phyloP scores from a whole-genome alignment of 2,888 invertebrate species.

The Eueremaeus valkanovi region DNA sequence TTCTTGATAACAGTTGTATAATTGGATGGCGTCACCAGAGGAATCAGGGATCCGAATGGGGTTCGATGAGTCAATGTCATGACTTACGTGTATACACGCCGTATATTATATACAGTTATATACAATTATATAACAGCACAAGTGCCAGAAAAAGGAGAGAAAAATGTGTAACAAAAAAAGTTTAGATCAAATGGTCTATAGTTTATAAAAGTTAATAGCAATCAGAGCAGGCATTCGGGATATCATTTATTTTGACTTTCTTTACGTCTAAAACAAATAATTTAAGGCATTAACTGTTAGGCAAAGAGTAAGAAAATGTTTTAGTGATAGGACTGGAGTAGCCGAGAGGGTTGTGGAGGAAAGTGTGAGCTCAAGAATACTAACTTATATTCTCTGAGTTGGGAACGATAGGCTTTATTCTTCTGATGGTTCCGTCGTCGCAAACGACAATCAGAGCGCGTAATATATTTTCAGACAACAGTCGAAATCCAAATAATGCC shows the following conservation, averaged over 20 bases:
- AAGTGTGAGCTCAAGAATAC: neutral
- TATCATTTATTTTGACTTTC: slow-evolving; percentile 30
- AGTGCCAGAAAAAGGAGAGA: neutral
- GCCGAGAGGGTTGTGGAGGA: no score
- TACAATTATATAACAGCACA: neutral
- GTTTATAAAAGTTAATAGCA: slow-evolving; percentile 15
- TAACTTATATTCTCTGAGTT: slow-evolving; percentile 35
- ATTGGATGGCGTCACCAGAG: slow-evolving; percentile 34
- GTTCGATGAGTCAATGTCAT: slow-evolving; percentile 37
- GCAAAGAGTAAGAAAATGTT: no score
- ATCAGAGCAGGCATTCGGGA: neutral
- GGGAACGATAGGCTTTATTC: slow-evolving; percentile 37
- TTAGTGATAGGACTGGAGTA: no score
- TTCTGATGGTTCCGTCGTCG: slow-evolving; percentile 39
- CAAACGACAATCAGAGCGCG: slow-evolving; percentile 42
- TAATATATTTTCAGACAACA: slow-evolving; percentile 43
- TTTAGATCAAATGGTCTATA: neutral
- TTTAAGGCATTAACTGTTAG: neutral
- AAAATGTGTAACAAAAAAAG: neutral
- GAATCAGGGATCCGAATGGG: slow-evolving; percentile 33
- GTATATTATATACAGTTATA: no score
- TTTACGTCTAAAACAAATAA: neutral
- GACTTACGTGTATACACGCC: no score
- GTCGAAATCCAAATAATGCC: slow-evolving; percentile 43
- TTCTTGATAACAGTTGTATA: slow-evolving; percentile 17